Conservation (phyloP, 2,888 invertebrate genomes). For the Cataglyphis albicans region DNA sequence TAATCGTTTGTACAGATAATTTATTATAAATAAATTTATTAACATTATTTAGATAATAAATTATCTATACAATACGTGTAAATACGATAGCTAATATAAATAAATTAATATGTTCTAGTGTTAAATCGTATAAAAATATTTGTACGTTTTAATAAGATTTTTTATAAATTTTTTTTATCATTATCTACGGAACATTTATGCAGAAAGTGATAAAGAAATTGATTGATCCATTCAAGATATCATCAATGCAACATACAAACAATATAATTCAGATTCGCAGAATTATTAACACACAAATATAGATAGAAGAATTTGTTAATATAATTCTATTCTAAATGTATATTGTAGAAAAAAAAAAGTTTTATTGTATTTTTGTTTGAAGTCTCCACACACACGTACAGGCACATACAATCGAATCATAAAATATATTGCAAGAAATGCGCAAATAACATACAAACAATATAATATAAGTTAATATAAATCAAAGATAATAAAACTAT, state of each 20-base stretch:
- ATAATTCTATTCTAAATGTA: neutral
- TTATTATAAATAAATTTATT: too few relatives aligned
- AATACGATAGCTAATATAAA: too few relatives aligned
- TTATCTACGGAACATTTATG: constrained; percentile 32
- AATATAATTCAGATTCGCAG: neutral
- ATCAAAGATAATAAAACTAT: neutral
- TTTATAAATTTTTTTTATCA: constrained; percentile 4
- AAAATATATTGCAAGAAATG: neutral
- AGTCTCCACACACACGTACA: neutral
- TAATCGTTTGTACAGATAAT: too few relatives aligned
- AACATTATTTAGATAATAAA: too few relatives aligned
- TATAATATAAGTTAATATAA: neutral
- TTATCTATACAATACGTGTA: too few relatives aligned
- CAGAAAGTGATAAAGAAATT: constrained; percentile 7
- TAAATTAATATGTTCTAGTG: neutral
- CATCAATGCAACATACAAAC: neutral
- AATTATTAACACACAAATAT: neutral
- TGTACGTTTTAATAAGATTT: neutral
- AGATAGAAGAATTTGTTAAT: neutral
- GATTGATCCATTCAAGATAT: constrained; percentile 23
- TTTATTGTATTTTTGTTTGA: neutral
- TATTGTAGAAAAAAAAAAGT: neutral
- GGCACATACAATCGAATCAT: neutral
- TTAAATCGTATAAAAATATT: neutral
- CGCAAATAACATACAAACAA: neutral